Base-by-base conservation (phyloP, 1,140 invertebrate species). In the Homalodisca vitripennis region DNA sequence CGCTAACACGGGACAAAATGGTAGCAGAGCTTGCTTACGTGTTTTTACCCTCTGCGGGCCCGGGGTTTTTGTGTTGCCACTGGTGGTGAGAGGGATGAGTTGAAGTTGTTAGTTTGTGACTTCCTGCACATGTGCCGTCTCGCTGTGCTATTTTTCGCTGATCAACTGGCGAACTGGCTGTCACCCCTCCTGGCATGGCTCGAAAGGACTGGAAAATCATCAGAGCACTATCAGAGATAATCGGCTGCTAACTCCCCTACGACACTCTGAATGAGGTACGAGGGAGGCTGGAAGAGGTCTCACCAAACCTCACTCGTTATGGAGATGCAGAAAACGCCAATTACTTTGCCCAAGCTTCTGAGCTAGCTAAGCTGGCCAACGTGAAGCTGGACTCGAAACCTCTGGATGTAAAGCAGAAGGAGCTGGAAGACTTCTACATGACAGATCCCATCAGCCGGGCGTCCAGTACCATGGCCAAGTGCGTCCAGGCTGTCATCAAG, bases 191-290 rank as follows among this genome's bases (percentile, higher is more conserved):
- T 17, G 97, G 97, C 70, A 84, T 92, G 81, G 96, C 95, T 0
- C 86, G 96, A 68, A 93, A 95, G 73, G 98, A 99, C 83, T 99
- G 98, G 98, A 99, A 99, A 84, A 98, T 99, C 70, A 89, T 99
- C 73, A 81, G 94, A 78, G 92, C 92, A 48, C 78, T 94, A n/a
- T 89, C 90, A 20, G 91, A 94, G 82, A 89, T 90, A 77, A 80
- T 90, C 24, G 95, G 92, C 55, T 78, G 83, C 48, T 86, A 87
- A 69, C 84, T 99, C 63, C 93, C 95, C 0, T 99, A 99, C 79
- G 95, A 99, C 76, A 91, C 85, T 68, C 78, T 98, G 67, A 83
- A 89, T 69, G 91, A 97, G 78, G 82, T 99, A n/a, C 85, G 95
- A 67, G 78, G 82, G 34, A 87, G 98, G 67, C 82, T 99, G 69